Evolutionary conservation across 2,797 vertebrate species (phyloP).

Genomic region (Macropus fuliginosus): DNA sequence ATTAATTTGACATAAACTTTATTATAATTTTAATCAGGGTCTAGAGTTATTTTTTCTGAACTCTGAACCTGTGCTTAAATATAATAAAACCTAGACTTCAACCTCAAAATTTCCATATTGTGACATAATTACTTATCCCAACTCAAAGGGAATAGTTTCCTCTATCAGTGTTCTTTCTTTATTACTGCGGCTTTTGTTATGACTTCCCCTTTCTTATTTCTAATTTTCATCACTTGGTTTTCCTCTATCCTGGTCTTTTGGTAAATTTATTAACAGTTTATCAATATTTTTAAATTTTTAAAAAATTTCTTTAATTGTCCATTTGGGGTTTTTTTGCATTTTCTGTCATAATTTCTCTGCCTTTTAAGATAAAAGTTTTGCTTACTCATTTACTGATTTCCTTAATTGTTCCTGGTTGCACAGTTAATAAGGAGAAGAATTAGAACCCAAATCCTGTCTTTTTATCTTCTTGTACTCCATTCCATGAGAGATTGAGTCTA

Average conservation of each 20-base stretch:
- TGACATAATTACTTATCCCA: not conserved
- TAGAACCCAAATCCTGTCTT: no score
- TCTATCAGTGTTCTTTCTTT: not conserved
- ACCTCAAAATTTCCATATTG: not conserved
- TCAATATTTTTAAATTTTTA: no score
- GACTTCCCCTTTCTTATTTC: not conserved
- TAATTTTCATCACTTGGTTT: not conserved
- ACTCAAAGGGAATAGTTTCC: not conserved
- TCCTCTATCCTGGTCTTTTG: no score
- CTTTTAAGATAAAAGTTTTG: no score
- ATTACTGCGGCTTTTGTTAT: not conserved
- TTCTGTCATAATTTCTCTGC: no score
- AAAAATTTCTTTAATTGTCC: no score
- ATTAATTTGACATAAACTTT: not conserved
- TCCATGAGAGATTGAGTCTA: not conserved
- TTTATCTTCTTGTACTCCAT: no score
- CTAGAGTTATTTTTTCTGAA: not conserved
- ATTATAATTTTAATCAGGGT: not conserved
- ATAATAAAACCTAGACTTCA: not conserved
- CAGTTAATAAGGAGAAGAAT: no score
- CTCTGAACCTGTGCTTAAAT: not conserved
- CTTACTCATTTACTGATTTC: no score
- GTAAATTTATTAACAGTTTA: no score
- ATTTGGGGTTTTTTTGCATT: no score
- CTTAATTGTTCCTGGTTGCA: no score